A percentile compares a stretch with the other conserved stretches of the same genome.
phyloP scores from a whole-genome alignment of 2,797 vertebrate genomes.

The Corythornis leucogaster region DNA sequence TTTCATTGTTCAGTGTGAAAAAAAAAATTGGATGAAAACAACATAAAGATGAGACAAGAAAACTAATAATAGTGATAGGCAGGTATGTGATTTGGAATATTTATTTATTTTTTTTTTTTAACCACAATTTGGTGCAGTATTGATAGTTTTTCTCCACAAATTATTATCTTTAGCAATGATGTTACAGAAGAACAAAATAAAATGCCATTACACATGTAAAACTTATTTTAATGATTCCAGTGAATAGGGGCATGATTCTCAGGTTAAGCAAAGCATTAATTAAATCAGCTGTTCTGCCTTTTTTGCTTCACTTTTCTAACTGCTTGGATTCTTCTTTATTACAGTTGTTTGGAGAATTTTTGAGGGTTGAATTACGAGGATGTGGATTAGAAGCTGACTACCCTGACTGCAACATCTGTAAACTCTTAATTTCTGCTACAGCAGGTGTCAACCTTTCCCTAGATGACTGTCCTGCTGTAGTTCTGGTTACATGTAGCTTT shows the following conservation, averaged over 20 bases:
- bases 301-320: constrained; percentile 7
- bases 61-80: background rate
- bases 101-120: background rate
- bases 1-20: background rate
- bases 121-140: background rate
- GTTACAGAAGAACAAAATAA: background rate
- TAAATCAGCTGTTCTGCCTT: constrained; percentile 31
- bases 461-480: constrained; percentile 17
- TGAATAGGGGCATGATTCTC: background rate
- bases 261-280: constrained; percentile 20
- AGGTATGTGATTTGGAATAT: background rate
- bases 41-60: background rate
- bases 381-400: constrained; percentile 35
- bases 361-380: background rate
- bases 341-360: constrained; percentile 27
- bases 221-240: background rate
- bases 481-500: constrained; percentile 28
- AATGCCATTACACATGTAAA: background rate
- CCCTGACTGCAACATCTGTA: constrained; percentile 44
- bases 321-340: constrained; percentile 5
- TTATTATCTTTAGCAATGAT: background rate
- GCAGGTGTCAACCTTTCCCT: constrained; percentile 65
- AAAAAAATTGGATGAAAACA: background rate
- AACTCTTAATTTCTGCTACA: constrained; percentile 48
- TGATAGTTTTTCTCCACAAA: background rate